Conservation (phyloP, 1,140 invertebrate species). For the Drosophila kepulauana region DNA sequence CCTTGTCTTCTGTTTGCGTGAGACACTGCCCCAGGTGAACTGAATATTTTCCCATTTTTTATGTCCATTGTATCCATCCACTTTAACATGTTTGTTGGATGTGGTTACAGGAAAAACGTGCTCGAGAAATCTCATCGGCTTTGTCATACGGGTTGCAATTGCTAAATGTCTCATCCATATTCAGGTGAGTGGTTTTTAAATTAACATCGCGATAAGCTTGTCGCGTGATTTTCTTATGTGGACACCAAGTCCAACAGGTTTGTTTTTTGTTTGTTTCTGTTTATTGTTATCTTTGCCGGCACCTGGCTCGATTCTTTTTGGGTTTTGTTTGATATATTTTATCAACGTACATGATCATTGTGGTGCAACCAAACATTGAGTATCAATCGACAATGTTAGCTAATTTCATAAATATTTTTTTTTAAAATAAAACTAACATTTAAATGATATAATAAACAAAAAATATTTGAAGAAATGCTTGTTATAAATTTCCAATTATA, state of each 20-base stretch:
- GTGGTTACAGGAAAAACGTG: slow-evolving; percentile 86
- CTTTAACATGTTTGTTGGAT: too few relatives aligned
- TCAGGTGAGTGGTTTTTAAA: slow-evolving; percentile 67
- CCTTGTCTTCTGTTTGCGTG: slow-evolving; percentile 91
- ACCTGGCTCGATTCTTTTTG: slow-evolving; percentile 37
- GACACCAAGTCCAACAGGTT: slow-evolving; percentile 45
- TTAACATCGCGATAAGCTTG: slow-evolving; percentile 46
- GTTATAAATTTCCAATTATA: too few relatives aligned
- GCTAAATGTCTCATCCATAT: slow-evolving; percentile 86
- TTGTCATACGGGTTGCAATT: slow-evolving; percentile 88
- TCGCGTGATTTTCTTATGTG: slow-evolving; percentile 29
- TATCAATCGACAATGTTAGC: too few relatives aligned
- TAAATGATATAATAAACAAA: too few relatives aligned
- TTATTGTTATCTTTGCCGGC: slow-evolving; percentile 39
- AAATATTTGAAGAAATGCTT: too few relatives aligned
- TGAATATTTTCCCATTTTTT: not conserved
- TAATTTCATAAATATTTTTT: not conserved
- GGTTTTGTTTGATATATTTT: slow-evolving; percentile 22
- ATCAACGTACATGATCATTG: slow-evolving; percentile 43
- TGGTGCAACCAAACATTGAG: slow-evolving; percentile 5
- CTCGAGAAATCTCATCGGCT: slow-evolving; percentile 86
- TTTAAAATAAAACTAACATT: too few relatives aligned
- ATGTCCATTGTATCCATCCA: slow-evolving; percentile 1
- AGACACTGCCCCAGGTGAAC: slow-evolving; percentile 91
- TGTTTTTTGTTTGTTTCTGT: slow-evolving; percentile 5